Conservation (phyloP, 2,113 vertebrate genomes). For the Terrapene triunguis region DNA sequence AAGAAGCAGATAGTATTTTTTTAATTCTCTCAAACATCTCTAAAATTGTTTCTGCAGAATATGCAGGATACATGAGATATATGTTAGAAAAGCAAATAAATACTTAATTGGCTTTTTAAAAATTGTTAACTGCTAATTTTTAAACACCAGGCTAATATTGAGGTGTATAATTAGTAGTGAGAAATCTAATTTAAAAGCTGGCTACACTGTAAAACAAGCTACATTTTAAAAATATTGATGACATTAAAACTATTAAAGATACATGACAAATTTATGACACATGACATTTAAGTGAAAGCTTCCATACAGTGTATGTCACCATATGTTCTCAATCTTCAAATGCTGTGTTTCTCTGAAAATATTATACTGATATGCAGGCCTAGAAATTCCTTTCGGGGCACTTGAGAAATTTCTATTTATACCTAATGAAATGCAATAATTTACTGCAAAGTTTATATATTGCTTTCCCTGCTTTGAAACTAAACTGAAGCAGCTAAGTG, state of each 20-base stretch:
- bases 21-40: neutral
- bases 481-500: slow-evolving; percentile 13
- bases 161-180: neutral
- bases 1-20: neutral
- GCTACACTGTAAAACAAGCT: neutral
- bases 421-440: slow-evolving; percentile 57
- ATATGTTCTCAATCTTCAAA: slow-evolving; percentile 31
- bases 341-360: slow-evolving; percentile 16
- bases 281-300: slow-evolving; percentile 49
- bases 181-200: neutral
- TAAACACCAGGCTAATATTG: neutral
- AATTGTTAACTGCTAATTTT: neutral
- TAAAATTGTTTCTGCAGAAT: neutral
- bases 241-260: slow-evolving; percentile 39
- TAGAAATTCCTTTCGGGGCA: slow-evolving; percentile 48
- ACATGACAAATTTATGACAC: slow-evolving; percentile 41
- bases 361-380: slow-evolving; percentile 9
- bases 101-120: neutral
- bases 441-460: slow-evolving; percentile 44
- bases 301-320: slow-evolving; percentile 23
- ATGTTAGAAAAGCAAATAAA: neutral
- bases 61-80: rapidly evolving
- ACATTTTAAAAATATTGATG: slow-evolving; percentile 30
- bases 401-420: slow-evolving; percentile 58
- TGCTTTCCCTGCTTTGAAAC: slow-evolving; percentile 36